These are phyloP conservation scores for Babyrousa celebensis DNA, from an alignment of 2,797 vertebrate species.

Conservation along the genomic window DNA sequence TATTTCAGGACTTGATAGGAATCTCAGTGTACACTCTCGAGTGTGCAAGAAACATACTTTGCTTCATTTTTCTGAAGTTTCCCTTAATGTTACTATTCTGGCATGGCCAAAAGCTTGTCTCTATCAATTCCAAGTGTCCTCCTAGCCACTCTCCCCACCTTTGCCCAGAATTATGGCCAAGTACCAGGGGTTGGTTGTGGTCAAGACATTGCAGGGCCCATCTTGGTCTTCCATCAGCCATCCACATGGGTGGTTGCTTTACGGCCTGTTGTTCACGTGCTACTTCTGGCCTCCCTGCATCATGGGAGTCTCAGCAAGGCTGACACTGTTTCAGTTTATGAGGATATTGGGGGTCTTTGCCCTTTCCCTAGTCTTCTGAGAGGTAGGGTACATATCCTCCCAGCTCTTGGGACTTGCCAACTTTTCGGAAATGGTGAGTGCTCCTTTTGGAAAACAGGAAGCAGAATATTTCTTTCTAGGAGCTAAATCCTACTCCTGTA, in stretches of 20 bases:
- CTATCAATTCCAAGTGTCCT: background rate
- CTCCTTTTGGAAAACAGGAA: background rate
- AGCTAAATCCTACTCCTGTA: background rate
- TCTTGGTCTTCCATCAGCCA: background rate
- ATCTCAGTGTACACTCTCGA: background rate
- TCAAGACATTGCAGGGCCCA: background rate
- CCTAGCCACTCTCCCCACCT: background rate
- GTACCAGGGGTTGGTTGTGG: background rate
- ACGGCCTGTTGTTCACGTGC: background rate
- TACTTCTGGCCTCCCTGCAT: background rate
- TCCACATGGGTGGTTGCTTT: background rate
- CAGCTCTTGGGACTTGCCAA: background rate
- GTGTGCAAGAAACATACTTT: background rate
- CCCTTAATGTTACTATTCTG: constrained; percentile 14
- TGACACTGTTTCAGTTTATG: background rate
- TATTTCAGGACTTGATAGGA: background rate
- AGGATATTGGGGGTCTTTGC: background rate
- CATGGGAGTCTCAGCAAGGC: background rate
- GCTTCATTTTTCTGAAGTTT: constrained; percentile 62
- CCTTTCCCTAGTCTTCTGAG: background rate
- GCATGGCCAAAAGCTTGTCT: background rate
- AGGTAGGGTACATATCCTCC: background rate
- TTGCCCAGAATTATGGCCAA: background rate
- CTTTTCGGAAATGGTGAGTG: background rate
- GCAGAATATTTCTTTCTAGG: background rate